These are phyloP conservation scores for Heptranchias perlo DNA, from an alignment of 2,113 vertebrate species.

Conservation along the genomic window DNA sequence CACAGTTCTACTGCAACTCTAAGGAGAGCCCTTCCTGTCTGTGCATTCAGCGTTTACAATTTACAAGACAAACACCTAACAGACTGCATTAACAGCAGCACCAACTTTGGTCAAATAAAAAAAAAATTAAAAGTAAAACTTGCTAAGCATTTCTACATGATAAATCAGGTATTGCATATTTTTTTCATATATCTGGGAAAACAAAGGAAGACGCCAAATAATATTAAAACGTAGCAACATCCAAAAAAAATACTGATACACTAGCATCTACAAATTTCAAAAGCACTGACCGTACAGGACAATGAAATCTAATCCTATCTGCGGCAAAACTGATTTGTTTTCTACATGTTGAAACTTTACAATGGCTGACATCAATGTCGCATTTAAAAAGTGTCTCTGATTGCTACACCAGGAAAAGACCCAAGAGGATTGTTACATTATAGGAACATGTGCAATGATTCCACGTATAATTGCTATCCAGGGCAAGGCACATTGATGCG, in stretches of 20 bases:
- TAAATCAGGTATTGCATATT: constrained; percentile 98
- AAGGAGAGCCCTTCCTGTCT: constrained; percentile 76
- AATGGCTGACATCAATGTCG: constrained; percentile 72
- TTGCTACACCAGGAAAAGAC: constrained; percentile 69
- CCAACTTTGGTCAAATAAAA: constrained; percentile 83
- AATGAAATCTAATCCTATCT: constrained; percentile 68
- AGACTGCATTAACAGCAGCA: constrained; percentile 75
- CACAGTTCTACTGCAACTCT: constrained; percentile 79
- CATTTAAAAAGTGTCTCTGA: constrained; percentile 74
- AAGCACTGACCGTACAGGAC: constrained; percentile 72
- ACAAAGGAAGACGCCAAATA: constrained; percentile 79
- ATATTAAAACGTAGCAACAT: constrained; percentile 81
- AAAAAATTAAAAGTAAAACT: constrained; percentile 54
- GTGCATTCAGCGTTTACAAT: constrained; percentile 74
- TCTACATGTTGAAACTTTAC: constrained; percentile 68
- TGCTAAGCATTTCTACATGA: constrained; percentile 75
- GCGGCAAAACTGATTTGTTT: constrained; percentile 65
- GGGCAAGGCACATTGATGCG: constrained; percentile 98
- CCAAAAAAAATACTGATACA: constrained; percentile 69
- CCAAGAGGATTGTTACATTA: constrained; percentile 59
- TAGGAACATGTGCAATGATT: constrained; percentile 79
- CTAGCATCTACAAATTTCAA: constrained; percentile 68
- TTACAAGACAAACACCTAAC: constrained; percentile 71
- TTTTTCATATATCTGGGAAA: constrained; percentile 74
- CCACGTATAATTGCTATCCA: constrained; percentile 85